phyloP scores from a whole-genome alignment of 1,140 invertebrate species.

The Mercenaria mercenaria region DNA sequence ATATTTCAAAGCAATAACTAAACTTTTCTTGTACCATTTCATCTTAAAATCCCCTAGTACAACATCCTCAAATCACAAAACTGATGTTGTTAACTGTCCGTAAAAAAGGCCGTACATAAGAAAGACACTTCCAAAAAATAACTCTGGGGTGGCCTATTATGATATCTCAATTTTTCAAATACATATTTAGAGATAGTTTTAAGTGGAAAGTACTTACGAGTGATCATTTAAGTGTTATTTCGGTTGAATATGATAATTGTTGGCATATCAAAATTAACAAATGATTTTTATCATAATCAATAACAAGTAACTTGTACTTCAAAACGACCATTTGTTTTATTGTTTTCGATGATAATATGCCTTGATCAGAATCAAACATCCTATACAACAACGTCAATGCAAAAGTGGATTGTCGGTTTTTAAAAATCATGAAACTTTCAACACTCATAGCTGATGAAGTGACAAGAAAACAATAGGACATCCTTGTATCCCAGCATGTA shows the following conservation, averaged over 20 bases:
- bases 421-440: not conserved
- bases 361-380: not conserved
- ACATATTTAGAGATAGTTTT: not conserved
- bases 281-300: conserved; percentile 27
- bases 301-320: conserved; percentile 21
- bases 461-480: not conserved
- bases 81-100: no score
- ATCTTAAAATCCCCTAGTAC: no score
- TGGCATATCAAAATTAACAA: conserved; percentile 17
- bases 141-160: not conserved
- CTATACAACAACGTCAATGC: not conserved
- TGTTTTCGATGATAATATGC: not conserved
- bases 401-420: conserved; percentile 11
- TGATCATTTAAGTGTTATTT: not conserved
- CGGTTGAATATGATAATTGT: not conserved
- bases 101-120: no score
- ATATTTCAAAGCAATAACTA: no score
- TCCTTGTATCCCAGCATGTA: not conserved
- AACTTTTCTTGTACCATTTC: no score
- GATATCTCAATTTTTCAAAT: conserved; percentile 1
- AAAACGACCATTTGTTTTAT: conserved; percentile 22
- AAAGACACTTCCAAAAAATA: no score
- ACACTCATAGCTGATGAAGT: not conserved
- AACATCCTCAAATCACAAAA: no score
- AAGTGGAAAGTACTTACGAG: not conserved